phyloP scores from a whole-genome alignment of 2,888 invertebrate genomes.

The Nemurella pictetii region DNA sequence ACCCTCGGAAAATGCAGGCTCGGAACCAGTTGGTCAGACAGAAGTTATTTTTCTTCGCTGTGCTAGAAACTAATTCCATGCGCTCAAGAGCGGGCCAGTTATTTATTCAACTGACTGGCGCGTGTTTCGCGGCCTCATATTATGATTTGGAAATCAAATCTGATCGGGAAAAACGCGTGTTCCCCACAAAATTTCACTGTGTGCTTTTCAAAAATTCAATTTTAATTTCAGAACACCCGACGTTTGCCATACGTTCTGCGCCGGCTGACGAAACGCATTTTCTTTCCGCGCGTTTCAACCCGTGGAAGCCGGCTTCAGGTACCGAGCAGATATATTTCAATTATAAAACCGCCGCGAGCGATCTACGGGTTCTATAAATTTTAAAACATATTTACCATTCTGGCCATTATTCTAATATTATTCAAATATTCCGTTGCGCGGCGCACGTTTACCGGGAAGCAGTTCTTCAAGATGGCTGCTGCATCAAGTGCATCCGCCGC shows the following conservation, averaged over 20 bases:
- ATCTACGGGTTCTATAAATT: neutral
- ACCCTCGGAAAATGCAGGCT: no score
- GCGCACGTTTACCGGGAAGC: neutral
- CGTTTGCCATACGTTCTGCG: neutral
- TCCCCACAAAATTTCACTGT: neutral
- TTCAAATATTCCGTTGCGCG: conserved; percentile 13
- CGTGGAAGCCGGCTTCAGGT: neutral
- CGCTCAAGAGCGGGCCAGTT: no score
- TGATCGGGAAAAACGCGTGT: neutral
- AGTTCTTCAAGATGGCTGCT: neutral
- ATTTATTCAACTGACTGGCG: no score
- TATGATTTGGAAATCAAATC: neutral
- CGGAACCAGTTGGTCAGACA: no score
- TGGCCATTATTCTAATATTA: conserved; percentile 20
- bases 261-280: neutral
- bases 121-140: no score
- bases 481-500: neutral
- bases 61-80: no score
- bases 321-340: neutral
- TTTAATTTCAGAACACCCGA: neutral
- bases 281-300: neutral
- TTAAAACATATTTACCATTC: conserved; percentile 24
- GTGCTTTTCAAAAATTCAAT: neutral
- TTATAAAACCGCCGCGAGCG: conserved; percentile 1
- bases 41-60: no score